Evolutionary conservation across 1,140 invertebrate genomes (phyloP), one percentile per base, ranked within the genome.

Genomic region (Megalopta genalis): DNA sequence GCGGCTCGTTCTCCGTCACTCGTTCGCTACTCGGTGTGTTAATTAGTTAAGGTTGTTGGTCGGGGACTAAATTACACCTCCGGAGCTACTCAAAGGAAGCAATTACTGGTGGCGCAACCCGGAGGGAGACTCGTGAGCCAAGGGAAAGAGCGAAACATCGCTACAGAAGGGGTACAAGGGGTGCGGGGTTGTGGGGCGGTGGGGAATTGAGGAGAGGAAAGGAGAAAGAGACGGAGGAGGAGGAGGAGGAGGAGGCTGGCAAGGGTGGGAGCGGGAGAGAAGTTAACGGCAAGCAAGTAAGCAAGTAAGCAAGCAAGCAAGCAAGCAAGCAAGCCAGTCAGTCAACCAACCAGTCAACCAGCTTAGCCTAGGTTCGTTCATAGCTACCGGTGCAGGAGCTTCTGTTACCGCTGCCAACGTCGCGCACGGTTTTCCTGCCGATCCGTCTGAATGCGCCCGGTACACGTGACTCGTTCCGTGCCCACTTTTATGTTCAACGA

Each of bases 11-110:
- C 90, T 77, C 86, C 91, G 89, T 87, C 87, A 87, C 87, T 90
- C 89, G 81, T 89, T 90, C 88, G 89, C 89, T 90, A 89, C 88
- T 92, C 88, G 90, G 90, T 92, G 91, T 92, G 91, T 92, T 92
- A 92, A 93, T 92, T 93, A 93, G 91, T 92, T 93, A 93, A 92
- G 90, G 92, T 92, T 93, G 91, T 92, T 93, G 91, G 91, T 92
- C 87, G 91, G 91, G 89, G 90, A 92, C 91, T 92, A 92, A 93
- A 92, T 92, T 92, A 93, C 91, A 93, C 92, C 91, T 93, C 90
- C 90, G 89, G 87, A 92, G 91, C 91, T 92, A 92, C 91, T 93
- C 91, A 93, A 92, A 93, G 91, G 91, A 93, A 93, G 92, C 91
- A 92, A 93, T 93, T 93, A 92, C 91, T 92, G 90, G 90, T 86